Base-by-base conservation (phyloP, 64 coral and sea anemone genomes). In the Porites australiensis region DNA sequence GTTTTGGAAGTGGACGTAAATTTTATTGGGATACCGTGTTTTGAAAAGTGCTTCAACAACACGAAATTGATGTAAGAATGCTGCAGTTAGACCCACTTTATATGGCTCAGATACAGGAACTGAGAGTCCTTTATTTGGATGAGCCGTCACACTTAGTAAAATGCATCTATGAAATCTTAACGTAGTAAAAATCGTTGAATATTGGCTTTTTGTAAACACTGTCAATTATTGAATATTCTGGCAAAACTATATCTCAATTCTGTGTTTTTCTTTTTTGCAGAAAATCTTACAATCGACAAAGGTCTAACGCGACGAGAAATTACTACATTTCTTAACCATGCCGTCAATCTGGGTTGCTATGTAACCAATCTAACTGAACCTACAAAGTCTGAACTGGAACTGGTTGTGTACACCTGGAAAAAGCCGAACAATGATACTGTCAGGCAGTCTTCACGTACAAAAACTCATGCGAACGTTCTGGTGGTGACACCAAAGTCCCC, bases 341-440 rank as follows among this genome's bases (percentile, higher is more conserved):
- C 54, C 13, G 79, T 91, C n/a, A 91, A 62, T 62, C 68, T 91
- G 7, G 79, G 78, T 43, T 91, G 89, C 79, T 91, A 83, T 75
- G 89, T 82, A 27, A 91, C 9, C 15, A 71, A 79, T 37, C 27
- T 37, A 37, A 37, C 27, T 37, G 13, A 49, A 57, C 18, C 27
- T 37, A 37, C 43, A 13, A 66, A 70, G 44, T 72, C 69, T 13
- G 8, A 27, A 1, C 43, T 43, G 6, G 6, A 45, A 19, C 44
- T 91, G 12, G 27, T 37, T 37, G 60, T 44, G 13, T 91, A 83
- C 58, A 71, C 13, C 44, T 91, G 89, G 89, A 15, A 21, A 27
- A 91, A 84, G 44, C 27, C 27, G 27, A 19, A 75, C 44, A 84
- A 75, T n/a, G 16, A 14, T 6, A 20, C 70, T 47, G 46, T 83